phyloP scores from a whole-genome alignment of 1,140 invertebrate species.

The Acromyrmex echinatior region DNA sequence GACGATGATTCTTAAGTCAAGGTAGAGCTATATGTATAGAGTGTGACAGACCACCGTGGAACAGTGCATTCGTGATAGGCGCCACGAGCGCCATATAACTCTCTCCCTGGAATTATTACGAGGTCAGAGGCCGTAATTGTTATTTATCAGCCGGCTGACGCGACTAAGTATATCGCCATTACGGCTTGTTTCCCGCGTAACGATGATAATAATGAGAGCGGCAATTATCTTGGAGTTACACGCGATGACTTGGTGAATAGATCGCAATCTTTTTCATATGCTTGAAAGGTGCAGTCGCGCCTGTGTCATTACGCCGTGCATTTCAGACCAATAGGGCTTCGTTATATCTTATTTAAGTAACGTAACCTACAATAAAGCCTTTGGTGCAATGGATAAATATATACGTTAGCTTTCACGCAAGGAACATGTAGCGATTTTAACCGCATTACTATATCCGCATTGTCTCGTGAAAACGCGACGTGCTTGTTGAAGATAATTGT shows the following conservation, averaged over 20 bases:
- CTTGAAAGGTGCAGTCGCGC: conserved; percentile 40
- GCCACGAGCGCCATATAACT: conserved; percentile 22
- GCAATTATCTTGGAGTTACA: conserved; percentile 58
- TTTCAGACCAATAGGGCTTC: not conserved
- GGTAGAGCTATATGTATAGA: not conserved
- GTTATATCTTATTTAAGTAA: conserved; percentile 13
- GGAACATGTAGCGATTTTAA: conserved; percentile 15
- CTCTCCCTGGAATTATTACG: conserved; percentile 49
- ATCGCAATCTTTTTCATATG: conserved; percentile 50
- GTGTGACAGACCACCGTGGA: not conserved
- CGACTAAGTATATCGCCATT: conserved; percentile 41
- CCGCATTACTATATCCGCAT: conserved; percentile 44
- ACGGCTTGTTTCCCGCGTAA: conserved; percentile 23
- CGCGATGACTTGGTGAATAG: conserved; percentile 49
- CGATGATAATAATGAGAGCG: conserved; percentile 38
- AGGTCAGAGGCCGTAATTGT: conserved; percentile 56
- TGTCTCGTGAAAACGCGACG: conserved; percentile 47
- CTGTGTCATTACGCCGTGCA: conserved; percentile 47
- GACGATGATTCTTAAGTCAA: not conserved
- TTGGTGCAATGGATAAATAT: not conserved
- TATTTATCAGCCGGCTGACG: conserved; percentile 41
- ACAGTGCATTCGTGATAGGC: conserved; percentile 27
- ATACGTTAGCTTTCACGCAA: conserved; percentile 15
- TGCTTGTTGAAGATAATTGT: conserved; percentile 55
- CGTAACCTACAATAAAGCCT: not conserved